Evolutionary conservation across 2,888 invertebrate genomes (phyloP), one percentile per base, ranked within the genome.

Genomic region (Synanthedon formicaeformis): DNA sequence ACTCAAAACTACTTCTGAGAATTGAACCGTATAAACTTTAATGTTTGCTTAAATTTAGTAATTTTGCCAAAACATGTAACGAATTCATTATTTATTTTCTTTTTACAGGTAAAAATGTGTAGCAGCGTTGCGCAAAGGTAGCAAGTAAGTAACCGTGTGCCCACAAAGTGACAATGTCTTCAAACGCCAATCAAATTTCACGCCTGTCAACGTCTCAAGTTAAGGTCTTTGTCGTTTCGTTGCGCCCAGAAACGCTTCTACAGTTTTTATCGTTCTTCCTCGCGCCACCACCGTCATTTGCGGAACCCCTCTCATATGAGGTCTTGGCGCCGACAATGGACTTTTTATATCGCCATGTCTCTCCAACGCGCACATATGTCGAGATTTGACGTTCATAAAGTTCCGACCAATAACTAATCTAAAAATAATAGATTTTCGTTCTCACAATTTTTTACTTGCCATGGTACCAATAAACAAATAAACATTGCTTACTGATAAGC

Each of bases 261-360:
- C 68, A 69, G 72, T 82, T 83, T 82, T 82, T 83, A 83, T 83
- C 78, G 70, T 66, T 65, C 69, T 69, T 74, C 67, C 71, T 73
- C 67, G 63, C 67, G 70, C 68, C 77, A 67, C 69, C 73, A 73
- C 62, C 68, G 73, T 79, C 79, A 76, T 81, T 81, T 82, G 73
- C 71, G 73, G 72, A 50, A 50, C 51, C 34, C 34, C 16, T 41
- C 18, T 23, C 5, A 5, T 23, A 23, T 40, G 51, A 67, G 70
- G 60, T 65, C 67, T 66, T 66, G 76, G 75, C 78, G 77, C 73
- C 75, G 75, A 74, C 78, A 78, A 79, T 79, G 78, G 77, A 69
- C 66, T 78, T 81, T 83, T 83, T 83, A 81, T 82, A 70, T 65
- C 64, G 69, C 74, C 71, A 71, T 66, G 69, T 76, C 73, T 66